These are phyloP conservation scores for Cosmia pyralina DNA, from an alignment of 2,888 invertebrate genomes.

Conservation along the genomic window DNA sequence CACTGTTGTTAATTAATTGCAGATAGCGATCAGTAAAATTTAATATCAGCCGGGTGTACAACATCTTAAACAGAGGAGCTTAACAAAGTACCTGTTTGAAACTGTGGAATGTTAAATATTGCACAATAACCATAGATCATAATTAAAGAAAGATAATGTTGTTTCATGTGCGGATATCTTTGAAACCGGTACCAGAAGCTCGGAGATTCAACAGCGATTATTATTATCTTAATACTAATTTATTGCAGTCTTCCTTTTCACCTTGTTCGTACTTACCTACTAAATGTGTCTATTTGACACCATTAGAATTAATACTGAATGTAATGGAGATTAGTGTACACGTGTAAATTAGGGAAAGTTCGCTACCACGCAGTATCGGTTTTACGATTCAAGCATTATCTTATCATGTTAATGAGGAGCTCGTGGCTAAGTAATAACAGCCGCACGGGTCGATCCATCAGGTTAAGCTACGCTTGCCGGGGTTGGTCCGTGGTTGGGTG, in stretches of 20 bases:
- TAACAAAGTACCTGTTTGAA: slow-evolving; percentile 56
- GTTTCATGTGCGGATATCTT: slow-evolving; percentile 58
- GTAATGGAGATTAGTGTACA: slow-evolving; percentile 44
- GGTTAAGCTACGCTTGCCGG: no score
- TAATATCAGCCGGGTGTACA: slow-evolving; percentile 44
- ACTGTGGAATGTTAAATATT: slow-evolving; percentile 62
- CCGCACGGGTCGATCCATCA: no score
- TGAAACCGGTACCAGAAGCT: slow-evolving; percentile 54
- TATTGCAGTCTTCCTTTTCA: slow-evolving; percentile 47
- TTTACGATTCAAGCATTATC: slow-evolving; percentile 42
- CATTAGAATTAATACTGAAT: slow-evolving; percentile 37
- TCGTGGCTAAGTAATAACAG: no score
- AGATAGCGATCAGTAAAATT: slow-evolving; percentile 61
- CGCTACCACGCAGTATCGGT: slow-evolving; percentile 22
- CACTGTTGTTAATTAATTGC: slow-evolving; percentile 66
- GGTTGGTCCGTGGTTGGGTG: no score
- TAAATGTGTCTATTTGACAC: slow-evolving; percentile 40
- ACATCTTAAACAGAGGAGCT: slow-evolving; percentile 40
- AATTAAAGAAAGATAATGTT: slow-evolving; percentile 62
- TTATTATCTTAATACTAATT: slow-evolving; percentile 57
- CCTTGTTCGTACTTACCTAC: slow-evolving; percentile 35
- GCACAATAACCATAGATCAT: slow-evolving; percentile 58
- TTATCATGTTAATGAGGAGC: slow-evolving; percentile 45
- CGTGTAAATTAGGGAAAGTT: slow-evolving; percentile 60
- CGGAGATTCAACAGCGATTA: slow-evolving; percentile 54